Conservation (phyloP, 2,113 vertebrate genomes). For the Alouatta palliata region DNA sequence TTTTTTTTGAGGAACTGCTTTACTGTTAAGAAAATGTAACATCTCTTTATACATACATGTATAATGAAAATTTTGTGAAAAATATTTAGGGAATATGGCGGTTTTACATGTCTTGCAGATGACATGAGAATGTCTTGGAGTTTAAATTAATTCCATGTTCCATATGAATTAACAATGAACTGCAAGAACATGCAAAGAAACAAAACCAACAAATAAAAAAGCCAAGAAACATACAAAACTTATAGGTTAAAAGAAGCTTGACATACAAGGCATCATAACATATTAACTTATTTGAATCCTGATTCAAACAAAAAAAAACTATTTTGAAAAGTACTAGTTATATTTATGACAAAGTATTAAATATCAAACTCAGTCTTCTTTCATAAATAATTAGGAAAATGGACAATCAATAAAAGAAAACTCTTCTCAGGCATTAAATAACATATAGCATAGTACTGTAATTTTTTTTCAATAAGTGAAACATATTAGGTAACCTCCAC, state of each 20-base stretch:
- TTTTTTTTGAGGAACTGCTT: background rate
- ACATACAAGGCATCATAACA: background rate
- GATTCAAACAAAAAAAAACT: background rate
- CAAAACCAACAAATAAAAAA: background rate
- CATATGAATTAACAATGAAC: background rate
- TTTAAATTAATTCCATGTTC: background rate
- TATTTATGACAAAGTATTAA: background rate
- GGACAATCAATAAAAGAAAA: background rate
- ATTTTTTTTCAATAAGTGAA: background rate
- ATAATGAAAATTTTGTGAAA: background rate
- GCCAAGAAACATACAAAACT: background rate
- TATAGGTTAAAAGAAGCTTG: background rate
- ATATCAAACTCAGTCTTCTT: background rate
- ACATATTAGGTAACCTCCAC: background rate
- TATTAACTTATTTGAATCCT: background rate
- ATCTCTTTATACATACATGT: background rate
- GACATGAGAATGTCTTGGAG: background rate
- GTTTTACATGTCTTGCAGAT: background rate
- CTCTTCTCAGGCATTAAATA: background rate
- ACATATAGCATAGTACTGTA: background rate
- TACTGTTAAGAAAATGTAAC: background rate
- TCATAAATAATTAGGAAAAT: background rate
- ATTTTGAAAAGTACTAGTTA: background rate
- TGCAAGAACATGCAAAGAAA: background rate
- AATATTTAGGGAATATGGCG: fast-evolving